phyloP scores from a whole-genome alignment of 37 sponge, comb jelly and placozoan genomes.

The Oopsacas minuta region DNA sequence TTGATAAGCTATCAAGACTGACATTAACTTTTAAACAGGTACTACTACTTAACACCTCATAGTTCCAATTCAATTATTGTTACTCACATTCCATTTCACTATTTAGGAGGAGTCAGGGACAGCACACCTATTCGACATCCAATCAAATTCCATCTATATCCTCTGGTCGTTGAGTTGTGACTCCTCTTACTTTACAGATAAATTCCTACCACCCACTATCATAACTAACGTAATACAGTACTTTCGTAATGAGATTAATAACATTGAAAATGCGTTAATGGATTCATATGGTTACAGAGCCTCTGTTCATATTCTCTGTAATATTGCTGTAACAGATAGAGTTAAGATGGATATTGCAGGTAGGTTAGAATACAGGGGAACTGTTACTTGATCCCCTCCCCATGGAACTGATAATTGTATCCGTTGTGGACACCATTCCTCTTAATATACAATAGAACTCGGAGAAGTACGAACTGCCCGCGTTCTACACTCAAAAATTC shows the following conservation, averaged over 20 bases:
- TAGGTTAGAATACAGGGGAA: too few relatives aligned
- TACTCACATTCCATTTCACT: too few relatives aligned
- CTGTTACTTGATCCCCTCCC: too few relatives aligned
- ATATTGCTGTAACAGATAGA: not conserved
- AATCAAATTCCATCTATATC: not conserved
- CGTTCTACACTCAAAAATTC: too few relatives aligned
- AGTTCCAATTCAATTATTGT: not conserved
- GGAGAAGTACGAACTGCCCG: too few relatives aligned
- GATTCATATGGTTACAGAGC: not conserved
- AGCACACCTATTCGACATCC: not conserved
- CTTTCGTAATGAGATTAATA: not conserved
- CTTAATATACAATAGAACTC: too few relatives aligned
- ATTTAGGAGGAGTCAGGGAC: not conserved
- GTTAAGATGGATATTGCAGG: not conserved
- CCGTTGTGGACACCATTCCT: too few relatives aligned
- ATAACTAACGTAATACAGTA: not conserved
- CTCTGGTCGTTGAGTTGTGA: not conserved
- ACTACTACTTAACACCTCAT: too few relatives aligned
- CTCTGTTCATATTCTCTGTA: not conserved
- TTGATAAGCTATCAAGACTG: not conserved
- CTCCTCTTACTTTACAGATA: not conserved
- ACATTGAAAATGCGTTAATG: not conserved
- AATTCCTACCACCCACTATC: not conserved
- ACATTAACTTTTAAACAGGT: too few relatives aligned
- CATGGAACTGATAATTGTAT: too few relatives aligned